These are phyloP conservation scores for Drosophila siamana DNA, from an alignment of 2,888 invertebrate genomes.

Conservation along the genomic window DNA sequence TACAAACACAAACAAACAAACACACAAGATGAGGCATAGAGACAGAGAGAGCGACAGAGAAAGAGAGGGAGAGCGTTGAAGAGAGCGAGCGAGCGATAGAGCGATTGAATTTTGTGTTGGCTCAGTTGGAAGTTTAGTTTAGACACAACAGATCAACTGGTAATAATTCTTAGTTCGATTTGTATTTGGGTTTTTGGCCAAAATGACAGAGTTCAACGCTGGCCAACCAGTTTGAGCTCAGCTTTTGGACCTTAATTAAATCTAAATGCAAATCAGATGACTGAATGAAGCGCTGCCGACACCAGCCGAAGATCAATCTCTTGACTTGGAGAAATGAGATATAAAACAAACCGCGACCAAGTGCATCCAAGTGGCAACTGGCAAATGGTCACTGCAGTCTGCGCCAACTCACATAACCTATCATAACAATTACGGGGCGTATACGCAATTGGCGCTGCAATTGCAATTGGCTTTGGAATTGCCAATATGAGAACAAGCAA, in stretches of 20 bases:
- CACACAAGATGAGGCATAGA: background rate
- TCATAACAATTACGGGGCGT: constrained; percentile 45
- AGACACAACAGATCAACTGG: constrained; percentile 17
- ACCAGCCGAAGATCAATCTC: background rate
- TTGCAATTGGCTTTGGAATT: constrained; percentile 33
- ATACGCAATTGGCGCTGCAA: constrained; percentile 48
- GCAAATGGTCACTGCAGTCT: constrained; percentile 12
- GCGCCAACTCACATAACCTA: constrained; percentile 46
- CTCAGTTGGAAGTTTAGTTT: constrained; percentile 31
- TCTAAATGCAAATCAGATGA: constrained; percentile 45
- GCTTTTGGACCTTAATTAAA: background rate
- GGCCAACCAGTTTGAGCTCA: constrained; percentile 27
- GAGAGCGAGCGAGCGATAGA: constrained; percentile 5
- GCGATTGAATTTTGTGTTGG: constrained; percentile 30
- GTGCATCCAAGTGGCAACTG: constrained; percentile 59
- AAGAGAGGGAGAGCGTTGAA: background rate
- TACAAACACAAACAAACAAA: constrained; percentile 40
- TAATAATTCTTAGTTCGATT: constrained; percentile 28
- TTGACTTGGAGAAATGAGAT: background rate
- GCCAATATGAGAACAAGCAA: constrained; percentile 3
- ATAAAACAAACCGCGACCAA: constrained; percentile 51
- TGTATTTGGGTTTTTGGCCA: constrained; percentile 27
- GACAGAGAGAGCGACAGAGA: background rate
- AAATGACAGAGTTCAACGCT: constrained; percentile 58
- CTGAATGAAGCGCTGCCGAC: constrained; percentile 37